Conservation (phyloP, 2,888 invertebrate genomes). For the Ferrisia virgata region DNA sequence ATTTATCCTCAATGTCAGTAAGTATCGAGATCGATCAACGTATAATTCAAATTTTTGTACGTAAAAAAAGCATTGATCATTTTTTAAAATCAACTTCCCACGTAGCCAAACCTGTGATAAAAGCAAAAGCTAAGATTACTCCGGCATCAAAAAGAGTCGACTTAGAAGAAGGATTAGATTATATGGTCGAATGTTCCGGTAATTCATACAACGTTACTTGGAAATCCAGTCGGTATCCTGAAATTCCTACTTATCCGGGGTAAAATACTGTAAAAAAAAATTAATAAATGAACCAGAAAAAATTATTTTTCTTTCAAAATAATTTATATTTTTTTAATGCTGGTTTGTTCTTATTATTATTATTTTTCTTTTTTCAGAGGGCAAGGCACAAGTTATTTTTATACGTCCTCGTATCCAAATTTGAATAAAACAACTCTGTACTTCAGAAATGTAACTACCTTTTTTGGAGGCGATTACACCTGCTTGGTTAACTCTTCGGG, state of each 20-base stretch:
- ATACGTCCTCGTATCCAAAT: background rate
- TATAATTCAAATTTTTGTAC: background rate
- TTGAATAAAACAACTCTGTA: background rate
- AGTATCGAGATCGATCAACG: background rate
- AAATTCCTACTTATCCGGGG: background rate
- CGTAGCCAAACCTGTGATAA: background rate
- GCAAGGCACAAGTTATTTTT: background rate
- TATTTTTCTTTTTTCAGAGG: background rate
- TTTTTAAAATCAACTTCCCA: too few species aligned
- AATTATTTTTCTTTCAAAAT: background rate
- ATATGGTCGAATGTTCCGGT: constrained; percentile 21
- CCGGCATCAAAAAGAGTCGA: background rate
- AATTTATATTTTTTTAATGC: too few species aligned
- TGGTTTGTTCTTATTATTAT: too few species aligned
- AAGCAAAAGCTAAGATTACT: background rate
- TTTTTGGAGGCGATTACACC: background rate
- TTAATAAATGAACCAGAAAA: background rate
- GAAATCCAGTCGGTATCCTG: background rate
- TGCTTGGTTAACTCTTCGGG: background rate
- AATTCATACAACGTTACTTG: constrained; percentile 2
- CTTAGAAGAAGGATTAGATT: background rate
- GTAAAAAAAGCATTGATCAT: too few species aligned
- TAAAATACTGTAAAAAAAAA: background rate
- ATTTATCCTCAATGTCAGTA: background rate
- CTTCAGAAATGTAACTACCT: background rate